These are phyloP conservation scores for Rhyzopertha dominica DNA, from an alignment of 1,140 invertebrate species.

Conservation along the genomic window DNA sequence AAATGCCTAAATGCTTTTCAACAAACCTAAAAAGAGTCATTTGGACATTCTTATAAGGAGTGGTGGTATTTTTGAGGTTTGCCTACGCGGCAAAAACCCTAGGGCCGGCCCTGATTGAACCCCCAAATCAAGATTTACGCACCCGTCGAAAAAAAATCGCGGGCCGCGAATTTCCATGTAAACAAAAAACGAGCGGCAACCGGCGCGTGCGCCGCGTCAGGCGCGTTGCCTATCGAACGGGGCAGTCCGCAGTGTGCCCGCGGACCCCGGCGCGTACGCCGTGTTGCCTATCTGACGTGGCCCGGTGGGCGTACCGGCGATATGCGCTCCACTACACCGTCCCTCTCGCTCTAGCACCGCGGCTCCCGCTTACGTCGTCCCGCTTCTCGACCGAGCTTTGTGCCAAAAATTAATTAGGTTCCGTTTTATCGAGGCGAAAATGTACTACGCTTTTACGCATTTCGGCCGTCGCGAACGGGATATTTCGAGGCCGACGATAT, in stretches of 20 bases:
- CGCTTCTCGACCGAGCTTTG: conserved; percentile 16
- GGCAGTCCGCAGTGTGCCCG: conserved; percentile 19
- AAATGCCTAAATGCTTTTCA: no score
- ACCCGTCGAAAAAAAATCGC: no score
- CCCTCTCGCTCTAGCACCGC: conserved; percentile 16
- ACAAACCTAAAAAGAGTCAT: no score
- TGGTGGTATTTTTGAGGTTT: no score
- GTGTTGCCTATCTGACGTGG: conserved; percentile 18
- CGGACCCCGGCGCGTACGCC: conserved; percentile 20
- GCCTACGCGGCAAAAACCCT: no score
- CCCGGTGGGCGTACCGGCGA: conserved; percentile 25
- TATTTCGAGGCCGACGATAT: background rate
- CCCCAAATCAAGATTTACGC: no score
- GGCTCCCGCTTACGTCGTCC: conserved; percentile 5
- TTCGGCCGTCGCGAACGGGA: background rate
- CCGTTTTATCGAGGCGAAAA: conserved; percentile 3
- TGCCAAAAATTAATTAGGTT: conserved; percentile 21
- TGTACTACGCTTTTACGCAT: background rate
- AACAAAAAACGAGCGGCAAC: no score
- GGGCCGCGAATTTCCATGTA: no score
- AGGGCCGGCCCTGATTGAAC: no score
- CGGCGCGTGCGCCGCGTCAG: conserved; percentile 10
- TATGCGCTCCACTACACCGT: conserved; percentile 22
- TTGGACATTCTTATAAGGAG: no score
- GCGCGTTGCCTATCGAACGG: conserved; percentile 19